A percentile compares a stretch with the other conserved stretches of the same genome.
Evolutionary conservation across 2,113 vertebrate species (phyloP).

Genomic region (Rana temporaria): DNA sequence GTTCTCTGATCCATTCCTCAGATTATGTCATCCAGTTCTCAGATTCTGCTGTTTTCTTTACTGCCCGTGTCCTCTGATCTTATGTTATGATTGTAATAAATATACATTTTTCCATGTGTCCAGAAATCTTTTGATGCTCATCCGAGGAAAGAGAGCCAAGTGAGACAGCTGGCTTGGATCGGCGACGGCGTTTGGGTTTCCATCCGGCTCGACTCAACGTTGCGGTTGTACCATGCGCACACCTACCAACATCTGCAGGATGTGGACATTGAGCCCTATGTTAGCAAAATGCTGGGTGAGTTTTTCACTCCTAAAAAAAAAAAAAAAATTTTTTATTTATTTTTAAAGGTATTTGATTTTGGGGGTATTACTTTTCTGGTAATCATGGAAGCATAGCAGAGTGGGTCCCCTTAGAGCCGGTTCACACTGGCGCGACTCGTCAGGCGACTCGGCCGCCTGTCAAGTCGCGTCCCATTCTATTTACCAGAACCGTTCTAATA

Average conservation of each 20-base stretch:
- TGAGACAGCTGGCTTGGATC: conserved; percentile 87
- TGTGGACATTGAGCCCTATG: conserved; percentile 92
- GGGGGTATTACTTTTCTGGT: neutral
- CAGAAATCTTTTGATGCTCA: conserved; percentile 92
- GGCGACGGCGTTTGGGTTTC: conserved; percentile 93
- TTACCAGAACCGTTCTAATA: too few species aligned
- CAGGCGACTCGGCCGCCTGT: too few species aligned
- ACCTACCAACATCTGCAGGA: conserved; percentile 90
- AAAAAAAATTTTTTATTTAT: too few species aligned
- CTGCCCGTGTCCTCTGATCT: too few species aligned
- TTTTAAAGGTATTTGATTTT: neutral
- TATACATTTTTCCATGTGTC: conserved; percentile 19
- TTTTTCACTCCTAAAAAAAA: neutral
- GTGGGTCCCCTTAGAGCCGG: too few species aligned
- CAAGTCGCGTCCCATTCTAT: too few species aligned
- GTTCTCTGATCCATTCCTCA: too few species aligned
- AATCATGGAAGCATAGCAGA: too few species aligned
- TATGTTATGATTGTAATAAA: too few species aligned
- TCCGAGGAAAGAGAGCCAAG: conserved; percentile 90
- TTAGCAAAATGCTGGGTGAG: conserved; percentile 94
- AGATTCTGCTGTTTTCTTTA: neutral
- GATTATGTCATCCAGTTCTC: too few species aligned
- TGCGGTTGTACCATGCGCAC: conserved; percentile 89
- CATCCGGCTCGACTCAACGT: conserved; percentile 88
- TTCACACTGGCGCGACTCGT: too few species aligned